Evolutionary conservation across 2,888 invertebrate genomes (phyloP), one percentile per base, ranked within the genome.

Genomic region (Hipparchia semele): DNA sequence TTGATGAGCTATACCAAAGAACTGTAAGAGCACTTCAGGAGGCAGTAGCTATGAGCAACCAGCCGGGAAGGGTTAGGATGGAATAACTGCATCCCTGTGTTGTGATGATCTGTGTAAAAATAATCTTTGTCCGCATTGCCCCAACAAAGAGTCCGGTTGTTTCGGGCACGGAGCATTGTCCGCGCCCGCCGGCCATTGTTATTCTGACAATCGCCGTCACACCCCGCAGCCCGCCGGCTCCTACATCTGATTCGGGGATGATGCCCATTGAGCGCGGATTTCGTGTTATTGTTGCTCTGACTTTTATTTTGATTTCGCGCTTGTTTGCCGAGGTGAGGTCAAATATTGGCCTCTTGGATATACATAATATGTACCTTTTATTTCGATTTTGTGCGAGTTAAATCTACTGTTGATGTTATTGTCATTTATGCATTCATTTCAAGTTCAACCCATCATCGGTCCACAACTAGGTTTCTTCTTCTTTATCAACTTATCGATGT

Each of bases 91-190:
- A 23, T 23, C 23, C 0, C 23, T 23, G 23, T 23, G 23, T 23
- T 23, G 23, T 23, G 23, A 23, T 23, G 23, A 39, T 39, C 56
- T 45, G 39, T 53, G 2, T 6, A 12, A 12, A 6, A 67, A 61
- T 83, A 80, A 61, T 89, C 87, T 88, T 68, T 84, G 86, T 0
- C 72, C 7, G 65, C 75, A 79, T 81, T 84, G 82, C 79, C 81
- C 81, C 84, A 85, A 90, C 90, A 89, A 90, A 90, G 90, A 85
- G 82, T 84, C 80, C 82, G 87, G 86, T 88, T 89, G 90, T 90
- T 90, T 90, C 89, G 89, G 79, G 87, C 90, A 86, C 83, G 88
- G 87, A 83, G 87, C 86, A 90, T 91, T 90, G 91, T 91, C 87
- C 86, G 84, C 80, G 76, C 84, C 87, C 82, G 80, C 79, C 78